Evolutionary conservation across 2,113 vertebrate genomes (phyloP), one percentile per base, ranked within the genome.

Genomic region (Gadus macrocephalus): DNA sequence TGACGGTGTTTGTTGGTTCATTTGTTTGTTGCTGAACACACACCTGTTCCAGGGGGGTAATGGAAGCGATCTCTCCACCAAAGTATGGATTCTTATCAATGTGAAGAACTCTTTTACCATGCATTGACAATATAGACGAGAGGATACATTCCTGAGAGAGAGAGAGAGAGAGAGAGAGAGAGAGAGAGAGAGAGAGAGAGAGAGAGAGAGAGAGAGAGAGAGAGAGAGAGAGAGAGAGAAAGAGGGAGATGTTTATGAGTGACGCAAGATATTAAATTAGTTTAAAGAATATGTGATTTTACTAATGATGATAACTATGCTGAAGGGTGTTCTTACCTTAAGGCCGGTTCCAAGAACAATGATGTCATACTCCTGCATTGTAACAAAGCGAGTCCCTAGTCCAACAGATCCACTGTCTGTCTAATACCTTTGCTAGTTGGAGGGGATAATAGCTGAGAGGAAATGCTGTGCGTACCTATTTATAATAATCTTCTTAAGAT

Each of bases 331-430:
- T 74, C 92, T 89, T 92, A 97, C 96, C 95, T 96, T 97, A 12
- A 96, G 92, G 84, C 94, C 95, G 66, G 95, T 97, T 81, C 96
- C 96, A 79, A 97, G 89, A 79, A 98, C 94, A 76, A 96, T 95
- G 77, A 98, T 86, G 85, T 98, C 95, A 92, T 95, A 97, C 73
- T 96, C 93, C 89, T 95, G 64, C 91, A 92, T 92, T 31, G 35
- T 86, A 7, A 62, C 27, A 11, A 15, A 19, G 17, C 14, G 31
- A n/a, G 22, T 12, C 15, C 12, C 68, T 53, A 35, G 60, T 38
- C 55, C 27, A 19, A 38, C 66, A 19, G 15, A 3, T 55, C 5
- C 53, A 11, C 25, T 70, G 42, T 31, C 27, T 35, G 63, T 15
- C 15, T 64, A 35, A 64, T 16, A 49, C 60, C 19, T 9, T 35